Evolutionary conservation across 2,113 vertebrate genomes (phyloP).

Genomic region (Motacilla alba): DNA sequence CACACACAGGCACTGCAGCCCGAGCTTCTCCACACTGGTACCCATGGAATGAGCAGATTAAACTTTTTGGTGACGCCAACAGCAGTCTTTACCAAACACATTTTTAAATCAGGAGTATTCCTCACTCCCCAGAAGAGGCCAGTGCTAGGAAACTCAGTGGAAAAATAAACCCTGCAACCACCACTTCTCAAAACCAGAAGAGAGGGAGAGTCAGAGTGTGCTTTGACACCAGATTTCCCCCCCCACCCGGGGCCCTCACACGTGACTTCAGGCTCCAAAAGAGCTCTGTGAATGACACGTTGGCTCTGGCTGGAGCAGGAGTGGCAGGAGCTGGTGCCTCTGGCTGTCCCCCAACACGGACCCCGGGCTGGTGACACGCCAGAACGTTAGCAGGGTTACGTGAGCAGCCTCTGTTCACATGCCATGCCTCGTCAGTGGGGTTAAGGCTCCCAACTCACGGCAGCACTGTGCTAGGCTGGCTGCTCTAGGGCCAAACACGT

Average conservation of each 20-base stretch:
- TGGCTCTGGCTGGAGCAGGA: neutral
- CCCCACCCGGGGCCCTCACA: neutral
- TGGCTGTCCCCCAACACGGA: rapidly evolving
- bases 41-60: neutral
- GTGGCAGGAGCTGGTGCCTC: neutral
- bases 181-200: neutral
- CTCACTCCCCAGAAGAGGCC: neutral
- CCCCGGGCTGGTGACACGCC: rapidly evolving
- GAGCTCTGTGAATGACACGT: rapidly evolving
- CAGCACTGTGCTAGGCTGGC: conserved; percentile 4
- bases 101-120: neutral
- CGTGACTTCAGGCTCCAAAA: rapidly evolving
- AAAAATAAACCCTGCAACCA: neutral
- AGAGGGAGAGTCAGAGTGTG: neutral
- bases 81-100: neutral
- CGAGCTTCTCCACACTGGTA: neutral
- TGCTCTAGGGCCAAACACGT: conserved; percentile 25
- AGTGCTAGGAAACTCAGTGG: neutral
- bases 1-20: neutral
- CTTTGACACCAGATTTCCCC: neutral
- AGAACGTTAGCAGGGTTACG: neutral
- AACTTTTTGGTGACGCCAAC: rapidly evolving
- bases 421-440: neutral
- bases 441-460: conserved; percentile 50
- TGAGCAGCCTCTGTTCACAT: neutral